Percentiles rank a stretch among this genome's conserved stretches.
Evolutionary conservation across 2,113 vertebrate species (phyloP).

Genomic region (Hippocampus zosterae): DNA sequence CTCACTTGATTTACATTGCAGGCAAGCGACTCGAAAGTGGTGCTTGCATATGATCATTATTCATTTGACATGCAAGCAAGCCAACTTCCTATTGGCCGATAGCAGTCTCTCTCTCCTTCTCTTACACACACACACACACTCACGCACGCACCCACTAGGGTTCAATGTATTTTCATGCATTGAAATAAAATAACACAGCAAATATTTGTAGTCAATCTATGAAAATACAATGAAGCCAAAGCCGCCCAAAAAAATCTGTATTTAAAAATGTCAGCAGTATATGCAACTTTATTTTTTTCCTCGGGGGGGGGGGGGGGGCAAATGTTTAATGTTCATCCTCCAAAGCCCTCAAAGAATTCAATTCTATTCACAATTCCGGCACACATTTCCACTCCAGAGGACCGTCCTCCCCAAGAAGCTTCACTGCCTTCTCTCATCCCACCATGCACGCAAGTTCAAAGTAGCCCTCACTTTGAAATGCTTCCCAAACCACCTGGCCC

Average conservation of each 20-base stretch:
- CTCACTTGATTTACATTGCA: not conserved
- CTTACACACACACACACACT: too few relatives aligned
- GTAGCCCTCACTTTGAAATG: not conserved
- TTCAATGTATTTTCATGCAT: too few relatives aligned
- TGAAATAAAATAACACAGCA: not conserved
- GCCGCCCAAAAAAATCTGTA: not conserved
- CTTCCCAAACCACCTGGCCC: not conserved
- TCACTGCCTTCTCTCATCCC: conserved; percentile 1
- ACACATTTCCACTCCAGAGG: conserved; percentile 2
- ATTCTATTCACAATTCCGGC: not conserved
- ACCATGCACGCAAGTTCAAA: conserved; percentile 3
- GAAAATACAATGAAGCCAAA: not conserved
- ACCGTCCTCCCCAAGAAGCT: not conserved
- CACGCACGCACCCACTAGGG: too few relatives aligned
- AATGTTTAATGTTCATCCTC: not conserved
- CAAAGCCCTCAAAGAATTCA: not conserved
- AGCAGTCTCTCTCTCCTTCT: too few relatives aligned
- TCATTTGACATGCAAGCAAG: too few relatives aligned
- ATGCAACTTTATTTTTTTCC: not conserved
- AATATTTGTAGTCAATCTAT: not conserved
- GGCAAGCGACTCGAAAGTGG: not conserved
- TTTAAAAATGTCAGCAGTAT: not conserved
- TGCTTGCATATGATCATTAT: not conserved
- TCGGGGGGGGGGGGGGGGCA: not conserved
- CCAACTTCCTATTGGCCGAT: not conserved